A percentile compares a stretch with the other conserved stretches of the same genome.
Conservation (phyloP, 2,113 vertebrate species). For the Indri indri region DNA sequence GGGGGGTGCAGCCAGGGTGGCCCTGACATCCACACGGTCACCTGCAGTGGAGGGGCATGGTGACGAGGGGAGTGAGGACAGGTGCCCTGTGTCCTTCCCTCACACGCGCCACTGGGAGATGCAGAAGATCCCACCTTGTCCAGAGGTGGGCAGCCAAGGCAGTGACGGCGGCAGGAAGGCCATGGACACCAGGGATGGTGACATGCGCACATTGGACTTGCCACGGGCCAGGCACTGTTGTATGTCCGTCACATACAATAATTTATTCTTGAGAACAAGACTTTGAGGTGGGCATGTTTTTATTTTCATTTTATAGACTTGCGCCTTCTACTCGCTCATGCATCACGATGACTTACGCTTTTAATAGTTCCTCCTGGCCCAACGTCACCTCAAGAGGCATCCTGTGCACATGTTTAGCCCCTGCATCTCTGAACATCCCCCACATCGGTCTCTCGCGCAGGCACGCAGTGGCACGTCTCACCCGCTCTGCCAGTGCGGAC, state of each 20-base stretch:
- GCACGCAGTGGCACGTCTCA: rapidly evolving
- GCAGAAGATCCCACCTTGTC: no score
- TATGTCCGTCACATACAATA: not conserved
- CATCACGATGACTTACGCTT: not conserved
- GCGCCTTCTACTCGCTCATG: not conserved
- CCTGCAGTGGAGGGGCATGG: not conserved
- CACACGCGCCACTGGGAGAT: rapidly evolving
- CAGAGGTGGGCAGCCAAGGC: not conserved
- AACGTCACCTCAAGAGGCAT: rapidly evolving
- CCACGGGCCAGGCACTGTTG: rapidly evolving
- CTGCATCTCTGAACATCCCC: not conserved
- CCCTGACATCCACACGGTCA: not conserved
- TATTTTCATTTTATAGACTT: not conserved
- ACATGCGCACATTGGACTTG: rapidly evolving
- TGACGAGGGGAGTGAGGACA: not conserved
- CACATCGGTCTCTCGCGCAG: not conserved
- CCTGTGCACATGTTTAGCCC: no score
- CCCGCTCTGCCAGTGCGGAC: not conserved
- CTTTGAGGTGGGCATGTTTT: not conserved
- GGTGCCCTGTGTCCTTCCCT: not conserved
- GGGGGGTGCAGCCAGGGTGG: no score
- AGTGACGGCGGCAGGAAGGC: rapidly evolving
- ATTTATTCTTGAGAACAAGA: not conserved
- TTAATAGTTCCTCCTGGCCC: not conserved
- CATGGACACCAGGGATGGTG: rapidly evolving